Evolutionary conservation across 2,797 vertebrate genomes (phyloP), one percentile per base, ranked within the genome.

Genomic region (Bucorvus abyssinicus): DNA sequence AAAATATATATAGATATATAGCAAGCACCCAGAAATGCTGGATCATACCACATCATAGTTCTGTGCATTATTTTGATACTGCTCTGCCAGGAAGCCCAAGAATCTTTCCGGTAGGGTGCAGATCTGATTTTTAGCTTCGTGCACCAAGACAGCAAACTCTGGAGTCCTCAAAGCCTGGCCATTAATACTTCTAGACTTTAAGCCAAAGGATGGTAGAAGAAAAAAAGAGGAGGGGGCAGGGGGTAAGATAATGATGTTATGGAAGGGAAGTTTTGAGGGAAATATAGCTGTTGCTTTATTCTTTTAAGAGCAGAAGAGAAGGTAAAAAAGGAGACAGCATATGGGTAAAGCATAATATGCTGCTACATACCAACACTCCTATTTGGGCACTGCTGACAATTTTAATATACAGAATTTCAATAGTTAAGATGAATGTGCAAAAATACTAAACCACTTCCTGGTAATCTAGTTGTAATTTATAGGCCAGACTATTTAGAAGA

Each of bases 191-290:
- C 17, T 14, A 57, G 38, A 27, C 59, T 75, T 53, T 67, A 61
- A 61, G 60, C 23, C 44, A 34, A 49, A 61, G 13, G 12, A 63
- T 2, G 6, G 16, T 8, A 19, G 24, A 3, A 1, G 1, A 14
- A 68, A 34, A 26, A 45, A 23, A 49, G n/a, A 16, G 5, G 6
- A 7, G 17, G 4, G 7, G 4, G 6, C 5, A 8, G 4, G 0
- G 4, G 38, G 6, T 40, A 26, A 12, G 5, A 14, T n/a, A 56
- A 73, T 10, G 22, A 14, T 18, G 60, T 83, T 40, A 73, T 26
- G 23, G 52, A 82, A 84, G 4, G 16, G 15, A 61, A 57, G 18
- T 45, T 79, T 7, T 49, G 29, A 67, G 32, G 29, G 22, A 71
- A 79, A 40, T 36, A 75, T 63, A 70, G 50, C 21, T 75, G 30